Evolutionary conservation across 2,113 vertebrate species (phyloP), one percentile per base, ranked within the genome.

Genomic region (Lepus europaeus): DNA sequence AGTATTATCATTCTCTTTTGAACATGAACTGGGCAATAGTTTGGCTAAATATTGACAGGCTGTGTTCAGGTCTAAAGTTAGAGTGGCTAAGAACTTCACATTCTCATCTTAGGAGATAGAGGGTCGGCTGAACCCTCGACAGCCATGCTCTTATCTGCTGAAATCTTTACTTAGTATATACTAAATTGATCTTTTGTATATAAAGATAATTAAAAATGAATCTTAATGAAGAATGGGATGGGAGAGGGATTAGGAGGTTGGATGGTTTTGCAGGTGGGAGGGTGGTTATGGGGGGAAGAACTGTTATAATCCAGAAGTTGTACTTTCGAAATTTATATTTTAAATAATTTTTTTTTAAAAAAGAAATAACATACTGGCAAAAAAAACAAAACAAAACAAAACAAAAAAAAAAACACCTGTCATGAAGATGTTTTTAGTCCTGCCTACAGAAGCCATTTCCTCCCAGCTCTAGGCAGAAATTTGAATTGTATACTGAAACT

Each of bases 401-500:
- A n/a, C n/a, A 45, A 45, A 45, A 45, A 45, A 45, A 45, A 45
- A 77, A 81, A 95, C 70, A 90, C 85, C 53, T 94, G 90, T 78
- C 36, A 16, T 0, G 0, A 89, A 45, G 61, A 90, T 80, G 74
- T 74, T 86, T 88, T 92, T 70, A 56, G 49, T 83, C 45, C 64
- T 92, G 70, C 29, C 61, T 83, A 68, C 16, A 77, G 94, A 93
- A 84, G 36, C 84, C 36, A 17, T 87, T 82, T 72, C 51, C 53
- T 87, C 82, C 49, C 49, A 93, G 89, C 19, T 92, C 63, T 92
- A 93, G 93, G 92, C 88, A 92, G 83, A 64, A 74, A 87, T 93
- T 94, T 96, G 78, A 94, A 91, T 39, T 90, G 68, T 83, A 56
- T 74, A 84, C 78, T 89, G 76, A 95, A 97, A 93, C 86, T 95